These are phyloP conservation scores for Microcebus jonahi DNA, from an alignment of 2,113 vertebrate species.

Conservation along the genomic window DNA sequence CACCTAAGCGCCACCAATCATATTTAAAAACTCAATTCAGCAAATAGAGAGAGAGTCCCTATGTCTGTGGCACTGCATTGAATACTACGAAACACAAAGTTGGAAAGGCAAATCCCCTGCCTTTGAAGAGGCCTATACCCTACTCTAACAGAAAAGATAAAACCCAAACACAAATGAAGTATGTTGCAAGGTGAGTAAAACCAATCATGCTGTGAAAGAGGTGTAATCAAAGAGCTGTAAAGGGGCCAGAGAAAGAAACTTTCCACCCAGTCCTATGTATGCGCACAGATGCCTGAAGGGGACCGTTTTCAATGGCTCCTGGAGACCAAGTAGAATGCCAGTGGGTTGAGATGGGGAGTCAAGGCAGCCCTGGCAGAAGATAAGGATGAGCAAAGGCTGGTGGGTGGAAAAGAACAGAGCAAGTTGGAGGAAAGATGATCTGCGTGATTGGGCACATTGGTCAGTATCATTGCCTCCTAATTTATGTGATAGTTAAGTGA, in stretches of 20 bases:
- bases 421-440: not conserved
- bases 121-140: not conserved
- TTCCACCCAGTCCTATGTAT: not conserved
- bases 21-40: not conserved
- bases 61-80: rapidly evolving
- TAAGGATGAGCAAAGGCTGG: not conserved
- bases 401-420: not conserved
- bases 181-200: not conserved
- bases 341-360: not conserved
- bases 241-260: not conserved
- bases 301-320: not conserved
- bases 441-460: not conserved
- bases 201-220: not conserved
- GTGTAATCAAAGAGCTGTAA: not conserved
- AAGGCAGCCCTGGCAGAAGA: not conserved
- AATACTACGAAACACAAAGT: not conserved
- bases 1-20: not conserved
- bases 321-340: not conserved
- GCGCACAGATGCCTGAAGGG: too few relatives aligned
- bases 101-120: not conserved
- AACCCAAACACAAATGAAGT: not conserved
- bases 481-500: not conserved
- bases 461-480: not conserved
- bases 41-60: not conserved
- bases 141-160: not conserved